Evolutionary conservation across 2,888 invertebrate genomes (phyloP), one percentile per base, ranked within the genome.

Genomic region (Amblyteles armatorius): DNA sequence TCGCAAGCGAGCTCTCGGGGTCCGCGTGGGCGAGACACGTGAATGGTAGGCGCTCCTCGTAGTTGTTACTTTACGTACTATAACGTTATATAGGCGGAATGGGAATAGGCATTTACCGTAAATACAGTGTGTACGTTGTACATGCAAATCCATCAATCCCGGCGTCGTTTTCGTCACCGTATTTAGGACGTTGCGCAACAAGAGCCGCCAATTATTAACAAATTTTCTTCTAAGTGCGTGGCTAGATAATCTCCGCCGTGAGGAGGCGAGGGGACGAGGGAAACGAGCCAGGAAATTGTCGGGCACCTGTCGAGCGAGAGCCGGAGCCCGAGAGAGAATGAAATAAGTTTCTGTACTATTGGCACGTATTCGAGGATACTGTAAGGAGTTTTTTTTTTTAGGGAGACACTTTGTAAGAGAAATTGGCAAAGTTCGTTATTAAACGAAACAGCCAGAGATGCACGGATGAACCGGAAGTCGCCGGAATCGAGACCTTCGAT

Each of bases 221-320:
- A 67, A 65, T 82, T 82, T 78, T 50, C 67, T 40, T 57, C 44
- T 6, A 65, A 55, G 44, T 16, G 22, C 71, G 63, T 52, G 44
- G 44, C 33, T 6, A 16, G 11, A n/a, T 52, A 5, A 22, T 11
- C 22, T 55, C 29, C 22, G 11, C n/a, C 48, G 33, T 6, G 50
- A 26, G 29, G 36, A 48, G n/a, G 26, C 57, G 16, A 3, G 40
- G 71, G 63, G 26, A 65, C 36, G 65, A 72, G 65, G 55, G 36
- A 71, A 77, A 63, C 71, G 82, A 77, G 82, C 82, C 82, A 82
- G 65, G 44, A 72, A 71, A 67, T 72, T 72, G 77, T 82, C 57
- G 50, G 67, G 48, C 72, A 78, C 77, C 82, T 82, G 82, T 77
- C 77, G 77, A 82, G 11, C 77, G 72, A 78, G 29, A 67, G 77